phyloP scores from a whole-genome alignment of 2,113 vertebrate species.

The Protomyctophum bolini region DNA sequence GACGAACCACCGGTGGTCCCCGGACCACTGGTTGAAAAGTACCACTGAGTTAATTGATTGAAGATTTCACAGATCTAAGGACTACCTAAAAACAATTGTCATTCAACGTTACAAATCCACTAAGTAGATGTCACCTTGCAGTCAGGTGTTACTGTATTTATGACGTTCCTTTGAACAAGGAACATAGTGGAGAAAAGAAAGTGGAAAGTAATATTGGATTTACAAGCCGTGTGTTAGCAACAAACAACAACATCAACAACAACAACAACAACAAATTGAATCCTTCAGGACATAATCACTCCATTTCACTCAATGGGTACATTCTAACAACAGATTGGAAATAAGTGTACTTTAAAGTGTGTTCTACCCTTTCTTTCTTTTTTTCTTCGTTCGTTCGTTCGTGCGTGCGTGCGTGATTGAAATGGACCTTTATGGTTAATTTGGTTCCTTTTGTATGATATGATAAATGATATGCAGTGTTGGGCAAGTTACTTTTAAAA shows the following conservation, averaged over 20 bases:
- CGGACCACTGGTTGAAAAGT: no score
- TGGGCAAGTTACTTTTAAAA: no score
- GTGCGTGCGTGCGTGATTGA: not conserved
- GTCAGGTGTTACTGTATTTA: not conserved
- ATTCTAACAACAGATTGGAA: conserved; percentile 69
- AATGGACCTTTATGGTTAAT: not conserved
- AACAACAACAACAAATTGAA: not conserved
- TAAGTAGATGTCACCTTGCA: no score
- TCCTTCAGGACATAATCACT: not conserved
- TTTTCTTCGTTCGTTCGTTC: no score
- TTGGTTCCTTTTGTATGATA: no score
- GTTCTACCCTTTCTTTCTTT: not conserved
- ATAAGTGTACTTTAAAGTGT: conserved; percentile 47
- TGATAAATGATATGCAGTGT: no score
- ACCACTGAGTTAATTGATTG: no score
- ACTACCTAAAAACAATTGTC: no score
- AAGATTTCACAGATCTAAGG: no score
- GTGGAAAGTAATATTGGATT: not conserved
- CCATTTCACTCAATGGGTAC: conserved; percentile 36
- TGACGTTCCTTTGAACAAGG: not conserved
- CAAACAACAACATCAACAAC: not conserved
- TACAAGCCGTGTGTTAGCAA: not conserved
- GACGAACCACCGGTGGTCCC: no score
- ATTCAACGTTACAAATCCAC: no score
- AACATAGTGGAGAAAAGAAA: not conserved